Base-by-base conservation (phyloP, 2,888 invertebrate species). In the Pseudococcus longispinus region DNA sequence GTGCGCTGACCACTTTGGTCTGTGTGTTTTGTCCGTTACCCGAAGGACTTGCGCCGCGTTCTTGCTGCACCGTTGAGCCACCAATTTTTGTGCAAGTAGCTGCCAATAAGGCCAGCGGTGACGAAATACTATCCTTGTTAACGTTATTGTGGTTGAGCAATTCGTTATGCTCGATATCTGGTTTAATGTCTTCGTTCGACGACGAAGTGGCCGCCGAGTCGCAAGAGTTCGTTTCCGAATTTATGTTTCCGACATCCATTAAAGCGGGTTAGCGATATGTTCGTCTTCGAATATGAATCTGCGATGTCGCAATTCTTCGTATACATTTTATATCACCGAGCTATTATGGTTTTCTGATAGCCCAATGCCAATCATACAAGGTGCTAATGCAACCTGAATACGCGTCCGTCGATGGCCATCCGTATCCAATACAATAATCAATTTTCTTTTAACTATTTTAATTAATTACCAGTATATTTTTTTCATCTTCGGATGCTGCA, bases 61-160 rank as follows among this genome's bases (percentile, higher is more conserved):
- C 60, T 29, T 84, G 84, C 8, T 84, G 55, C 1, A 32, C 37
- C 32, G 55, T 60, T 42, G 55, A 18, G 26, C 42, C 84, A 11
- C 60, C 84, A 37, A 84, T 51, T 84, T 60, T 51, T 6, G 84
- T 84, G 51, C 84, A 84, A 84, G 84, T 60, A 20, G 60, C 60
- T 51, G 84, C 84, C 60, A 84, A 20, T 42, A 84, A 60, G 60
- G 84, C 42, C 18, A 84, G 20, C 60, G 84, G 84, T 6, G 37
- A 84, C 15, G 84, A 84, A 20, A 42, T 23, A 37, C 18, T 37
- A 60, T 84, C 60, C 15, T 83, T 83, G 20, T 37, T 37, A 8
- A 80, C 77, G 77, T 37, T 42, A 42, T 80, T 80, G 9, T 37
- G 42, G 13, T 80, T 80, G 1, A 80, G 15, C 20, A 42, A 20